Evolutionary conservation across 2,113 vertebrate species (phyloP), one percentile per base, ranked within the genome.

Genomic region (Peromyscus polionotus): DNA sequence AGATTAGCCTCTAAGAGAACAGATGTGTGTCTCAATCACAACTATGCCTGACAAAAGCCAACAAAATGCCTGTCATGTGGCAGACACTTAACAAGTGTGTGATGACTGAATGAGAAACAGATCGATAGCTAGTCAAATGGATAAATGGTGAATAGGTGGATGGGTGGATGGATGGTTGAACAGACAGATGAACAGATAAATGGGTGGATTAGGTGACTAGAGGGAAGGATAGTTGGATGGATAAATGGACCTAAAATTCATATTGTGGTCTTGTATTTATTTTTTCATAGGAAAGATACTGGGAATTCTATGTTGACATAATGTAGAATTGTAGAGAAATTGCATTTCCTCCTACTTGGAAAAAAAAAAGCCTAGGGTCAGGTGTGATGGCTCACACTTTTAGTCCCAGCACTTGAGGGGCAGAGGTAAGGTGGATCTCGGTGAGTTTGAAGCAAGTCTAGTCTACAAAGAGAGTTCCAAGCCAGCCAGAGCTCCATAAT

Each of bases 281-380:
- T 96, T 94, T 57, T 75, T 16, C 79, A 84, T 87, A 86, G 14
- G 85, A 70, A 51, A 77, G 12, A 8, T 70, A 48, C 1, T 59
- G 72, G 80, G 13, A 85, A 33, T 31, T 48, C 28, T 72, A n/a
- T 72, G 26, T 63, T 73, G 57, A 57, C 31, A 87, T 26, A 90
- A 45, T n/a, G 12, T 54, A n/a, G 36, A 76, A 65, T 94, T 45
- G 4, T n/a, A 75, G 70, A 85, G 81, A 97, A 94, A 81, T 73
- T 85, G 10, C 14, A 48, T 42, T 79, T n/a, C 19, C 22, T 93
- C 65, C 28, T 45, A 1, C 70, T 83, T 88, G 22, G 70, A 86
- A n/a, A 59, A 80, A 75, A 63, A 75, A 76, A 76, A 76, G 22
- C 13, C 81, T 14, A 65, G n/a, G 26, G n/a, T 1, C n/a, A 5